These are phyloP conservation scores for Onychorhynchus coronatus DNA, from an alignment of 2,113 vertebrate species.

Conservation along the genomic window DNA sequence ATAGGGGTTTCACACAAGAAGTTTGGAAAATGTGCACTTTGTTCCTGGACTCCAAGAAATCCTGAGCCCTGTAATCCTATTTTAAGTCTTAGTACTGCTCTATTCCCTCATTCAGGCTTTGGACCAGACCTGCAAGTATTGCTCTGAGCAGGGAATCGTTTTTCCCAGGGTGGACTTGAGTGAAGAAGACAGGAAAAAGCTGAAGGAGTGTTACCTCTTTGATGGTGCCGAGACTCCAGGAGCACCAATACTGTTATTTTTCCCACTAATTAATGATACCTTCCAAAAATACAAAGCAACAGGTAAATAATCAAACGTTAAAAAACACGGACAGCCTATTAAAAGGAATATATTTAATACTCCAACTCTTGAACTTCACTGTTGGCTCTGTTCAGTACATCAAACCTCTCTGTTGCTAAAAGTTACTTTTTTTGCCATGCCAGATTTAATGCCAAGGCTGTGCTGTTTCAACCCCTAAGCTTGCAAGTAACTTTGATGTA, in stretches of 20 bases:
- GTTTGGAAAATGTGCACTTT: not conserved
- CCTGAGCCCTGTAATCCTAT: not conserved
- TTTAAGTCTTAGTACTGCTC: slow-evolving; percentile 8
- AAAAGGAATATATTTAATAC: not conserved
- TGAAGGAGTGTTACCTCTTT: slow-evolving; percentile 79
- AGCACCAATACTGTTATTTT: slow-evolving; percentile 76
- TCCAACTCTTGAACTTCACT: not conserved
- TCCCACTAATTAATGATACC: slow-evolving; percentile 78
- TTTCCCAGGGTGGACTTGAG: slow-evolving; percentile 71
- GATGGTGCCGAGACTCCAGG: slow-evolving; percentile 51
- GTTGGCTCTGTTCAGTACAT: not conserved
- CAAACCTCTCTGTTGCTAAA: not conserved
- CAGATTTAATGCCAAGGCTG: not conserved
- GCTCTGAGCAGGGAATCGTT: slow-evolving; percentile 71
- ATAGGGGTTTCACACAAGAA: not conserved
- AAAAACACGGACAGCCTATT: not conserved
- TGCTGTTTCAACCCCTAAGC: not conserved
- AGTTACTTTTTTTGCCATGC: not conserved
- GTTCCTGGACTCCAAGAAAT: not conserved
- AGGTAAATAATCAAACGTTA: slow-evolving; percentile 49
- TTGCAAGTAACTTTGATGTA: not conserved
- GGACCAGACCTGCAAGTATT: slow-evolving; percentile 74
- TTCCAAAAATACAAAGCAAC: slow-evolving; percentile 75
- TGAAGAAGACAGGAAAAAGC: slow-evolving; percentile 58
- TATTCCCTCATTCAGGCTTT: slow-evolving; percentile 64